phyloP scores from a whole-genome alignment of 2,888 invertebrate genomes.

The Meiosimyza platycephala region DNA sequence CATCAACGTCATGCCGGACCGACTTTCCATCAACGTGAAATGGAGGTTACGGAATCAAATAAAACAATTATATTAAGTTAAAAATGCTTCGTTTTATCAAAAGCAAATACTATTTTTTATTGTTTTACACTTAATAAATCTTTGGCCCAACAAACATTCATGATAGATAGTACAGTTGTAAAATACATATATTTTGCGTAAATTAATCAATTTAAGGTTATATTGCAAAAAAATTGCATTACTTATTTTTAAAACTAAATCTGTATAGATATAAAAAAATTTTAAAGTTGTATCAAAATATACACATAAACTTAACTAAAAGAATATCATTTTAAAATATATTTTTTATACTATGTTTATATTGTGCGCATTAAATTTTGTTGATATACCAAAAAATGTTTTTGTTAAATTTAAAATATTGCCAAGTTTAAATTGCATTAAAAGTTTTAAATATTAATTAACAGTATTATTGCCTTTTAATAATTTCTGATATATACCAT shows the following conservation, averaged over 20 bases:
- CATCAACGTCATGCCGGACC: too few relatives aligned
- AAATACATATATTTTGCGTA: slow-evolving; percentile 8
- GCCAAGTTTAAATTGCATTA: slow-evolving; percentile 2
- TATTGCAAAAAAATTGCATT: slow-evolving; percentile 1
- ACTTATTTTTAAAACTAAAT: slow-evolving; percentile 9
- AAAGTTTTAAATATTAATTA: background rate
- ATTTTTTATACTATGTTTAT: background rate
- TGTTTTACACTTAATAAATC: slow-evolving; percentile 57
- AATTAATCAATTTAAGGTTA: background rate
- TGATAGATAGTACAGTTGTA: slow-evolving; percentile 20
- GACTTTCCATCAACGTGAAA: too few relatives aligned
- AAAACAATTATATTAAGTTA: background rate
- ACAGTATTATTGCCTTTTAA: background rate
- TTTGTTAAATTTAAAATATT: slow-evolving; percentile 4
- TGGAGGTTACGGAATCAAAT: too few relatives aligned
- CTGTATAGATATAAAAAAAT: slow-evolving; percentile 17
- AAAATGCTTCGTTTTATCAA: slow-evolving; percentile 12
- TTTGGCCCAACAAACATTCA: slow-evolving; percentile 56
- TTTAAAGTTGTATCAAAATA: background rate
- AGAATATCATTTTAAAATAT: slow-evolving; percentile 3
- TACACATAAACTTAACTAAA: background rate
- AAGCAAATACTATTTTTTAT: slow-evolving; percentile 45
- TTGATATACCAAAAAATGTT: background rate
- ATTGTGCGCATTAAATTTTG: background rate
- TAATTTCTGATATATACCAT: too few relatives aligned